phyloP scores from a whole-genome alignment of 2,888 invertebrate species.

The Fissipunctia ypsillon region DNA sequence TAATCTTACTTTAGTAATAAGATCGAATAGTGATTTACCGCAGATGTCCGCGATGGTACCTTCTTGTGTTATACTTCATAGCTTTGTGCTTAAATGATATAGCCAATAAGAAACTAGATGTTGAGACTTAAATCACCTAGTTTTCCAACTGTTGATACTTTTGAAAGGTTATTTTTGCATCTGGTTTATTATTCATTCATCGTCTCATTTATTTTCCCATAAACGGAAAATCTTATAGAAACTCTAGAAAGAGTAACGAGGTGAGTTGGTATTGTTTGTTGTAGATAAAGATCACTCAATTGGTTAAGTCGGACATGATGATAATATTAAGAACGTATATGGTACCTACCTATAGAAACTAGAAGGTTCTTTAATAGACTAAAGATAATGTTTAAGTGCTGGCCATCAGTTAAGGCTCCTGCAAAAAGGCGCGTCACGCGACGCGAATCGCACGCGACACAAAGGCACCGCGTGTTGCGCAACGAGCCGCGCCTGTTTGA shows the following conservation, averaged over 20 bases:
- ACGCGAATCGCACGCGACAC: too few relatives aligned
- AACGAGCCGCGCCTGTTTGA: too few relatives aligned
- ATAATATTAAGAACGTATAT: too few relatives aligned
- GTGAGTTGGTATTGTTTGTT: conserved; percentile 37
- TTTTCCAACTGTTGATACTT: neutral
- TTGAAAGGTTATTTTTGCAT: conserved; percentile 5
- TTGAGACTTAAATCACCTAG: too few relatives aligned
- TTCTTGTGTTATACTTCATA: neutral
- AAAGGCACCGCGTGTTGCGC: too few relatives aligned
- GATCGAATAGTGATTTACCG: too few relatives aligned
- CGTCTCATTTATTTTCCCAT: conserved; percentile 30
- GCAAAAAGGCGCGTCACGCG: too few relatives aligned
- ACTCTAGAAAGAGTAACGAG: conserved; percentile 22
- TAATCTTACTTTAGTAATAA: too few relatives aligned
- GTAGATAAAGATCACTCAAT: neutral
- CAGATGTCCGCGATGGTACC: too few relatives aligned
- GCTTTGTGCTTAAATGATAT: neutral
- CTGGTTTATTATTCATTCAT: conserved; percentile 19
- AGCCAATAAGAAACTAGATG: neutral
- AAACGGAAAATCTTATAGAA: neutral
- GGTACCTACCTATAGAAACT: neutral
- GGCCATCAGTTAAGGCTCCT: too few relatives aligned
- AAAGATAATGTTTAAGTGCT: neutral
- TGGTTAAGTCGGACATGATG: neutral
- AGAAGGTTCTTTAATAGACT: neutral